Conservation (phyloP, 2,113 vertebrate genomes). For the Antechinus stuartii region DNA sequence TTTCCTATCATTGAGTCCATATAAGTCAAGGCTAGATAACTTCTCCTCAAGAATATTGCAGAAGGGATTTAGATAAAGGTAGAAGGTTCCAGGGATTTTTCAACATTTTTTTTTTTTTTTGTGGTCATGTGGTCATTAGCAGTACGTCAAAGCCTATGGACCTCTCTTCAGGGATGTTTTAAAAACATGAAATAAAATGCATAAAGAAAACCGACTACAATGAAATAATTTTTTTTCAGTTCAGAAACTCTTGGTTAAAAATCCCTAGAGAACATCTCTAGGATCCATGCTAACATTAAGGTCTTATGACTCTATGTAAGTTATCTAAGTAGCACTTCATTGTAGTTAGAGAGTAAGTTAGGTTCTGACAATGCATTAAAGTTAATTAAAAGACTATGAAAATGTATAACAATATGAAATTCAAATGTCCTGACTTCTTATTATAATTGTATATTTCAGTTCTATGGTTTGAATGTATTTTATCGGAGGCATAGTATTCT, state of each 20-base stretch:
- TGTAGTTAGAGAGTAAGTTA: constrained; percentile 27
- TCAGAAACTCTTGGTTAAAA: neutral
- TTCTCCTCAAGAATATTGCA: neutral
- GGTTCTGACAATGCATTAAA: constrained; percentile 41
- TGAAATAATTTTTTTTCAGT: neutral
- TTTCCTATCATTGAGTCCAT: neutral
- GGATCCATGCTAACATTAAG: neutral
- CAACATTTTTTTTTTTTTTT: neutral
- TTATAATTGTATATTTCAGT: constrained; percentile 27
- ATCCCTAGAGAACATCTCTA: neutral
- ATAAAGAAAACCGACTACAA: neutral
- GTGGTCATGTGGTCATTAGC: neutral
- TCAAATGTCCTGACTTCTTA: constrained; percentile 34
- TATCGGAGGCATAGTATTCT: constrained; percentile 30
- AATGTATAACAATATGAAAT: constrained; percentile 36
- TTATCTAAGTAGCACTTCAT: constrained; percentile 40
- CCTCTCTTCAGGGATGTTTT: neutral
- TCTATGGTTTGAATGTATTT: constrained; percentile 37
- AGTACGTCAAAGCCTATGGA: neutral
- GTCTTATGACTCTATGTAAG: neutral
- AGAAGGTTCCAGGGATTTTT: neutral
- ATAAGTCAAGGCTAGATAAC: neutral
- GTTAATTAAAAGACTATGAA: constrained; percentile 13
- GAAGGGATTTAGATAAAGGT: neutral
- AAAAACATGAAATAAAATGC: neutral